Evolutionary conservation across 2,113 vertebrate species (phyloP).

Genomic region (Monopterus albus): DNA sequence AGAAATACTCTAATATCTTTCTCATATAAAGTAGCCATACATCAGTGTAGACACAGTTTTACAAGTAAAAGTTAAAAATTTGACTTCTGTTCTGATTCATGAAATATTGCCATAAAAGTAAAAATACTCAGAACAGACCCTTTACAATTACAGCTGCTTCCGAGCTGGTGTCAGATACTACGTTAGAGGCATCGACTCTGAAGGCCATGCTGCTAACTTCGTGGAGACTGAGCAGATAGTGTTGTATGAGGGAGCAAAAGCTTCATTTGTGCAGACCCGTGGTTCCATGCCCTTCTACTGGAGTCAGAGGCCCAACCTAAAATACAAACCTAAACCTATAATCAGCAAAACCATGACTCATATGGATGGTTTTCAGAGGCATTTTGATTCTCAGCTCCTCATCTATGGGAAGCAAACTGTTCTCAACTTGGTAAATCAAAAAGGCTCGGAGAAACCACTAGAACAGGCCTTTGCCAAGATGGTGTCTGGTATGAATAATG

Average conservation of each 20-base stretch:
- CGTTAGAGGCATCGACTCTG: slow-evolving; percentile 97
- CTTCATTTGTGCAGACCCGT: slow-evolving; percentile 97
- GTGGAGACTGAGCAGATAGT: slow-evolving; percentile 98
- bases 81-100: too few species aligned
- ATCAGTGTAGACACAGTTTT: too few species aligned
- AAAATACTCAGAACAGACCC: too few species aligned
- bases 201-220: slow-evolving; percentile 98
- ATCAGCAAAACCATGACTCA: slow-evolving; percentile 92
- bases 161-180: slow-evolving; percentile 96
- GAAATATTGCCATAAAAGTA: too few species aligned
- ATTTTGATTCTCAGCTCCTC: slow-evolving; percentile 96
- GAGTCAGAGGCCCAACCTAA: slow-evolving; percentile 98
- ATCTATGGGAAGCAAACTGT: slow-evolving; percentile 96
- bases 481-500: slow-evolving; percentile 89
- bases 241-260: slow-evolving; percentile 89
- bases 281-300: slow-evolving; percentile 99
- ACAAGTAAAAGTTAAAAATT: too few species aligned
- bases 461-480: slow-evolving; percentile 93
- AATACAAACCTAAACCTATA: slow-evolving; percentile 94
- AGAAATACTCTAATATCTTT: too few species aligned
- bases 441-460: slow-evolving; percentile 95
- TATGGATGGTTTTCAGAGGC: slow-evolving; percentile 86
- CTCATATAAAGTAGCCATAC: too few species aligned
- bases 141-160: too few species aligned
- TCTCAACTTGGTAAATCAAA: slow-evolving; percentile 98